Base-by-base conservation (phyloP, 2,888 invertebrate species). In the Proisotoma minuta region DNA sequence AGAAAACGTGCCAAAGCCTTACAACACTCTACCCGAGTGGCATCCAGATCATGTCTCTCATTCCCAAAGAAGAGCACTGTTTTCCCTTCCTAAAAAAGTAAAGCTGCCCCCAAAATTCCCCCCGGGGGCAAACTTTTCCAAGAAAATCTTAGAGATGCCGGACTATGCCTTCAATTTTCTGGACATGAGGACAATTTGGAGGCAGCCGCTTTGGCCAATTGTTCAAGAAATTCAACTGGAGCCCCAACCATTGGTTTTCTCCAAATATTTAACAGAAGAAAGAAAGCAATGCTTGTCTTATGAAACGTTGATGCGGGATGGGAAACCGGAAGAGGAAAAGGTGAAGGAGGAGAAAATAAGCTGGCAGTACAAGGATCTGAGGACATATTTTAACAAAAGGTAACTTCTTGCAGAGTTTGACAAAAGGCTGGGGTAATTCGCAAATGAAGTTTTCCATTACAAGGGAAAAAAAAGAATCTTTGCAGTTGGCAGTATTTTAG, bases 361-460 rank as follows among this genome's bases (percentile, higher is more conserved):
- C 3, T 73, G 73, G 73, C 62, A 70, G 52, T 73, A 69, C 58
- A 68, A 66, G 59, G 73, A 73, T 58, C 63, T 73, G 20, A 66
- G 73, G 8, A 43, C 71, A 8, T 69, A 68, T 49, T 73, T 73
- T 63, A 73, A 73, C 61, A 66, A 62, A 61, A 68, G 69, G 71
- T 70, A 62, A 68, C 34, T 34, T 34, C 34, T 8, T 34, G 34
- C 34, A 34, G 8, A 34, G 34, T 34, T 15, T 34, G n/a, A n/a
- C n/a, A n/a, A n/a, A n/a, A n/a, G n/a, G n/a, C n/a, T n/a, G n/a
- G n/a, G n/a, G n/a, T n/a, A n/a, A n/a, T n/a, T n/a, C n/a, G n/a
- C n/a, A n/a, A n/a, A n/a, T n/a, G n/a, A n/a, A n/a, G n/a, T n/a
- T n/a, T n/a, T n/a, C n/a, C n/a, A n/a, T n/a, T n/a, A n/a, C n/a